Evolutionary conservation across 2,888 invertebrate genomes (phyloP).

Genomic region (Brachyptera risi): DNA sequence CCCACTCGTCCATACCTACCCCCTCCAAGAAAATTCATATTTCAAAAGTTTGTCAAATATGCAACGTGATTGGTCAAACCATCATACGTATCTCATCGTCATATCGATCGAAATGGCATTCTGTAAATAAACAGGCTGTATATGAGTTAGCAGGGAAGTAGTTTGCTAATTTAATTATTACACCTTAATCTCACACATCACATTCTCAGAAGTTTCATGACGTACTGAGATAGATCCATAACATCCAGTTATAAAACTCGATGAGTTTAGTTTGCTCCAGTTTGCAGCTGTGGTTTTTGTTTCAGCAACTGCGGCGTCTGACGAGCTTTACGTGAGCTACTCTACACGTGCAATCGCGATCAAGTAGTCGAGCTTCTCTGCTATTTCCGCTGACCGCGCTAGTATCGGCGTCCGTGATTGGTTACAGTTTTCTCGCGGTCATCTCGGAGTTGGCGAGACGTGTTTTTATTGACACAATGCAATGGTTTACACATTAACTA

Average conservation of each 20-base stretch:
- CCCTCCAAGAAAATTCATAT: too few species aligned
- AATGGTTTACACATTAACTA: too few species aligned
- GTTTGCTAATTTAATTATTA: too few species aligned
- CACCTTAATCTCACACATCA: too few species aligned
- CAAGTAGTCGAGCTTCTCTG: neutral
- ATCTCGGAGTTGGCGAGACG: constrained; percentile 4
- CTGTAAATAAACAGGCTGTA: too few species aligned
- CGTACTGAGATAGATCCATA: neutral
- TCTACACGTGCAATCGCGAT: too few species aligned
- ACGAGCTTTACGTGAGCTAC: neutral
- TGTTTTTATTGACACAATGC: neutral
- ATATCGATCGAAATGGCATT: too few species aligned
- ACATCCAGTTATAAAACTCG: neutral
- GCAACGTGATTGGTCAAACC: too few species aligned
- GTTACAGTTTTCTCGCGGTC: neutral
- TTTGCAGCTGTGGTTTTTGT: neutral
- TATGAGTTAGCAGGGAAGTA: too few species aligned
- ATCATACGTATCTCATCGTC: too few species aligned
- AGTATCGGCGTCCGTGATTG: neutral
- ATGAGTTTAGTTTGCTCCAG: constrained; percentile 9
- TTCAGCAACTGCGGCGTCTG: neutral
- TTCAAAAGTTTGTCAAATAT: too few species aligned
- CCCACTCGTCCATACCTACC: too few species aligned
- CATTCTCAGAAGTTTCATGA: neutral
- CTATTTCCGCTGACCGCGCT: neutral